These are phyloP conservation scores for Eristalis intricaria DNA, from an alignment of 2,888 invertebrate genomes.

Conservation along the genomic window DNA sequence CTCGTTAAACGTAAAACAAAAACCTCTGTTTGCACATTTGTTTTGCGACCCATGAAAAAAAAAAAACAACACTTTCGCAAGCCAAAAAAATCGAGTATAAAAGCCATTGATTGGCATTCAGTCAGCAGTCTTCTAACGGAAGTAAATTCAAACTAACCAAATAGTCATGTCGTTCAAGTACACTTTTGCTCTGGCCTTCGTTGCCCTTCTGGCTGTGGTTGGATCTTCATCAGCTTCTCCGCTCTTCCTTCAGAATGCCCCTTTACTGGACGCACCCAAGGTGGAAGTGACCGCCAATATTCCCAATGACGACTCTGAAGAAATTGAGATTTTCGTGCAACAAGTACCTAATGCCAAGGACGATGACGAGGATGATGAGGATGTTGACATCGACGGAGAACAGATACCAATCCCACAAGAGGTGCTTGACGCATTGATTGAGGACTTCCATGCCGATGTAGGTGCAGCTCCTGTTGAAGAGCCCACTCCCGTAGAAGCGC, in stretches of 20 bases:
- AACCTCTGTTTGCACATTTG: conserved; percentile 5
- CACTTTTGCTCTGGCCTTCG: background rate
- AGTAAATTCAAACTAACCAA: background rate
- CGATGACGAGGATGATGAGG: background rate
- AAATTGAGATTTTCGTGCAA: background rate
- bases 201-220: conserved; percentile 3
- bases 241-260: background rate
- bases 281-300: background rate
- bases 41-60: background rate
- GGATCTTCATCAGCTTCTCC: background rate
- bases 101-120: background rate
- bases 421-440: background rate
- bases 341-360: background rate
- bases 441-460: background rate
- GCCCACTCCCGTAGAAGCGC: background rate
- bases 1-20: background rate
- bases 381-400: background rate
- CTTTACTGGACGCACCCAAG: background rate
- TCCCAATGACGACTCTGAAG: background rate
- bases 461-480: background rate
- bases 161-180: conserved; percentile 6
- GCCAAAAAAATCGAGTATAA: conserved; percentile 4
- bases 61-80: background rate
- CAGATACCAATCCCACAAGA: background rate
- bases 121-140: conserved; percentile 6